phyloP scores from a whole-genome alignment of 2,888 invertebrate species.

The Epinotia brunnichana region DNA sequence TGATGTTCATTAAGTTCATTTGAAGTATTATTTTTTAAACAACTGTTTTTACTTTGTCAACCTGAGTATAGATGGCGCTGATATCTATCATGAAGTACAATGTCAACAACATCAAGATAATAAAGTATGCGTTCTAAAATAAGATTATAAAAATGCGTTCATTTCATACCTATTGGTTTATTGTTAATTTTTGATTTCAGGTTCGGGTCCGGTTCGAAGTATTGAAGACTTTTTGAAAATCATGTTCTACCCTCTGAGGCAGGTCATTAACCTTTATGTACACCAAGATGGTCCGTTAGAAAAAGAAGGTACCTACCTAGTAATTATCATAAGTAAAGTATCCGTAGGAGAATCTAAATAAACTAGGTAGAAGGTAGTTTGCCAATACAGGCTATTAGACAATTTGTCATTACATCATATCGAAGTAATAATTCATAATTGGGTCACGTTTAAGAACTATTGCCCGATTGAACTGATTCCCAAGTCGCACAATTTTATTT shows the following conservation, averaged over 20 bases:
- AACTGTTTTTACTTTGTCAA: not conserved
- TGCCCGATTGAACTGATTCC: too few species aligned
- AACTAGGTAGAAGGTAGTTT: too few species aligned
- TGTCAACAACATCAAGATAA: slow-evolving; percentile 25
- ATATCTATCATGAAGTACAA: not conserved
- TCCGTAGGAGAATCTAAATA: too few species aligned
- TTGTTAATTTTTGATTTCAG: not conserved
- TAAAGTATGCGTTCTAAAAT: slow-evolving; percentile 30
- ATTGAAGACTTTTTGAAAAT: not conserved
- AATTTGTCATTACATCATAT: too few species aligned
- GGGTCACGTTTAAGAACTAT: too few species aligned
- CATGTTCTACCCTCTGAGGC: too few species aligned
- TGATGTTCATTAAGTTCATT: not conserved
- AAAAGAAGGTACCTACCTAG: not conserved
- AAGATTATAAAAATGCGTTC: slow-evolving; percentile 7
- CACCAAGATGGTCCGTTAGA: not conserved
- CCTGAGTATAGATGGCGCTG: slow-evolving; percentile 25
- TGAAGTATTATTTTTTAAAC: not conserved
- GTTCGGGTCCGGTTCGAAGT: not conserved
- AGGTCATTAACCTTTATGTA: not conserved
- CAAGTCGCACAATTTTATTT: too few species aligned
- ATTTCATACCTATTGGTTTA: not conserved
- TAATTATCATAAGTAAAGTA: too few species aligned
- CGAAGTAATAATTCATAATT: too few species aligned
- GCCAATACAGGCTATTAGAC: too few species aligned